Evolutionary conservation across 2,888 invertebrate genomes (phyloP).

Genomic region (Parascotia fuliginaria): DNA sequence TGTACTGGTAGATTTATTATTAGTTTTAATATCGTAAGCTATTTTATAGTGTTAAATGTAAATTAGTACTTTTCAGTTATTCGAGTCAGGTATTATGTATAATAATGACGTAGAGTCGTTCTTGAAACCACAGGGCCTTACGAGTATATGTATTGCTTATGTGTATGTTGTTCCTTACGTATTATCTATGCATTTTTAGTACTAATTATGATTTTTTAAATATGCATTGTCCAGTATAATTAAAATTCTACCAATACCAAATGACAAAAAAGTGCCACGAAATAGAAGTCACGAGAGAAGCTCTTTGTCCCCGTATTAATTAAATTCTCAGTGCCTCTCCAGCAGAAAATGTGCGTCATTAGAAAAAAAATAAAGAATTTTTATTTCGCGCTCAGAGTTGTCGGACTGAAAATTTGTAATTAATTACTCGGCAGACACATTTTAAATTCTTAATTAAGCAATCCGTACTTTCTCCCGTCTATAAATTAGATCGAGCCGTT

Average conservation of each 20-base stretch:
- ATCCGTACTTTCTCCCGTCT: slow-evolving; percentile 85
- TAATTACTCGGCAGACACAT: slow-evolving; percentile 83
- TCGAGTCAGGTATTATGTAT: too few species aligned
- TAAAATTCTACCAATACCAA: slow-evolving; percentile 19
- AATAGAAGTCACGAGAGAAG: slow-evolving; percentile 39
- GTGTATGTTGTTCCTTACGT: too few species aligned
- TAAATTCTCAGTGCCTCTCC: slow-evolving; percentile 66
- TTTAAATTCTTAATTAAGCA: slow-evolving; percentile 86
- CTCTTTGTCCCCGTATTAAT: slow-evolving; percentile 62
- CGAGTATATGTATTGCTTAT: too few species aligned
- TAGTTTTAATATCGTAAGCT: slow-evolving; percentile 8
- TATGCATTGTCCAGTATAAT: slow-evolving; percentile 1
- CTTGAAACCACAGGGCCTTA: too few species aligned
- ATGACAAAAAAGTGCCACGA: slow-evolving; percentile 26
- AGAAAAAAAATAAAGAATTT: slow-evolving; percentile 56
- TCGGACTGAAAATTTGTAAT: slow-evolving; percentile 77
- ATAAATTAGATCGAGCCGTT: slow-evolving; percentile 86
- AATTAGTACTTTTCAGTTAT: background rate
- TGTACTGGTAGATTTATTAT: slow-evolving; percentile 11
- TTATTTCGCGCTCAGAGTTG: slow-evolving; percentile 59
- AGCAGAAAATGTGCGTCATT: slow-evolving; percentile 51
- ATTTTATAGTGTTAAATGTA: background rate
- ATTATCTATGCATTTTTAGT: too few species aligned
- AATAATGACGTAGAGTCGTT: too few species aligned
- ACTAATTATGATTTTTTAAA: background rate